Conservation (phyloP, 2,797 vertebrate species). For the Basileuterus tristriatus region DNA sequence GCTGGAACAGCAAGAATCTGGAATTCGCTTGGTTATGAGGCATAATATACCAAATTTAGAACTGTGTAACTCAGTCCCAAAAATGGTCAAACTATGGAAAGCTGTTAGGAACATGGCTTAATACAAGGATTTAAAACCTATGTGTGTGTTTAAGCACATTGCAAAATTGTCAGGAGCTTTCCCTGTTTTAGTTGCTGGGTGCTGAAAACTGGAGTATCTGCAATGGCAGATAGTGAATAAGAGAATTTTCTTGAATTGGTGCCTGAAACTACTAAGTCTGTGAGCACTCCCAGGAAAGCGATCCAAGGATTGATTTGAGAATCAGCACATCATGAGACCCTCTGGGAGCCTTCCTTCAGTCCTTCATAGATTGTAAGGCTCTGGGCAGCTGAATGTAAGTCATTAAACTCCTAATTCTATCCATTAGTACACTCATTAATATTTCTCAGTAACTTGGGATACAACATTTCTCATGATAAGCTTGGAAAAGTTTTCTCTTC, state of each 20-base stretch:
- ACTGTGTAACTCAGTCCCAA: background rate
- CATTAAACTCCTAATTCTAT: conserved; percentile 55
- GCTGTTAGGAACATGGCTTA: background rate
- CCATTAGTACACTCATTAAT: conserved; percentile 64
- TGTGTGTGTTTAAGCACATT: background rate
- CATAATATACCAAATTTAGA: background rate
- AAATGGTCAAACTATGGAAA: background rate
- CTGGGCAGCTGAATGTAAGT: conserved; percentile 36
- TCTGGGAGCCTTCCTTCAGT: conserved; percentile 41
- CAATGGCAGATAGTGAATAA: background rate
- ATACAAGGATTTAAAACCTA: background rate
- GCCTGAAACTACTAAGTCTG: conserved; percentile 16
- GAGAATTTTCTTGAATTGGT: conserved; percentile 20
- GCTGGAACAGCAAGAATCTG: background rate
- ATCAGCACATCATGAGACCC: conserved; percentile 40
- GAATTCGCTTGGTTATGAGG: background rate
- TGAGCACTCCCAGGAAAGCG: conserved; percentile 22
- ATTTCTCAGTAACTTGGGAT: conserved; percentile 43
- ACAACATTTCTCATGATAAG: conserved; percentile 30
- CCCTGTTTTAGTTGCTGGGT: background rate
- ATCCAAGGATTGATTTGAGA: conserved; percentile 52
- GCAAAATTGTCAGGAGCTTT: background rate
- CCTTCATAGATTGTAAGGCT: conserved; percentile 45
- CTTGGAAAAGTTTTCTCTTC: conserved; percentile 37
- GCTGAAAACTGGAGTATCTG: background rate